Percentiles rank a stretch among this genome's conserved stretches.
Conservation (phyloP, 2,797 vertebrate species). For the Oreortyx pictus region DNA sequence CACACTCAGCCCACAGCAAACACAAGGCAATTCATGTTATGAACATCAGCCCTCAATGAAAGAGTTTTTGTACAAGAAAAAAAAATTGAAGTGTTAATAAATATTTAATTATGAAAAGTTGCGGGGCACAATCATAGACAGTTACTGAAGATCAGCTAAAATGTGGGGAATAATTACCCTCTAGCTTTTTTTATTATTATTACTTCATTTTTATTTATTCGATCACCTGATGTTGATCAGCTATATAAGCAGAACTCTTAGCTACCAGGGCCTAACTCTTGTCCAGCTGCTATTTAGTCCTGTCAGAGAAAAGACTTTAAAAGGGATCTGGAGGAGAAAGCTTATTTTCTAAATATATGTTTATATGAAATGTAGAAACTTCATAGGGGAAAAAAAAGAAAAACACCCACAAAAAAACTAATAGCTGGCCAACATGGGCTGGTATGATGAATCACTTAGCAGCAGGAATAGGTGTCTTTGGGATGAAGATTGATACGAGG, state of each 20-base stretch:
- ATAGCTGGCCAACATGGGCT: slow-evolving; percentile 14
- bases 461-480: slow-evolving; percentile 32
- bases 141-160: neutral
- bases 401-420: neutral
- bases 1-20: neutral
- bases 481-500: slow-evolving; percentile 20
- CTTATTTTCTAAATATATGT: neutral
- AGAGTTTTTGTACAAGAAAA: slow-evolving; percentile 34
- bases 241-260: slow-evolving; percentile 18
- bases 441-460: slow-evolving; percentile 41
- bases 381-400: neutral
- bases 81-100: neutral
- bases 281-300: slow-evolving; percentile 8
- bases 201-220: neutral
- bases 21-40: neutral
- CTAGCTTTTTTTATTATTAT: no score
- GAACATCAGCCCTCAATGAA: neutral
- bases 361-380: slow-evolving; percentile 29
- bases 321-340: slow-evolving; percentile 28
- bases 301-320: slow-evolving; percentile 15
- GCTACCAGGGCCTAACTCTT: neutral
- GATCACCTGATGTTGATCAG: neutral
- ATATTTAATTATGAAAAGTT: slow-evolving; percentile 4
- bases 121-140: neutral
- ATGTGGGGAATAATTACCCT: neutral